Conservation (phyloP, 2,888 invertebrate species). For the Kryphioiulus occultus region DNA sequence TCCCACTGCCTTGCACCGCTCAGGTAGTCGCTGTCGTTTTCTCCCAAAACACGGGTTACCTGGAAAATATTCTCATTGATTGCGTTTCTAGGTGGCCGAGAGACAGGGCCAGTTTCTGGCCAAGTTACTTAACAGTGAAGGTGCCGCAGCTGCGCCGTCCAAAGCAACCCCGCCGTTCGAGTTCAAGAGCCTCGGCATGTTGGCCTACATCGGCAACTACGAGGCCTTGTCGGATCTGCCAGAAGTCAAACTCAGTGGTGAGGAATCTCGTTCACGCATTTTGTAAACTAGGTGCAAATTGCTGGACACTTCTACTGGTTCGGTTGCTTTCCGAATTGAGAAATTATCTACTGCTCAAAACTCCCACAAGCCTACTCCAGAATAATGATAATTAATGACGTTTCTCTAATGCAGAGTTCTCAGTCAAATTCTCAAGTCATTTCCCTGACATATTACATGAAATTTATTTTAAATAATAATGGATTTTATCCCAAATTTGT, state of each 20-base stretch:
- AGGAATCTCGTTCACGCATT: constrained; percentile 58
- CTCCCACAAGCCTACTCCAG: no score
- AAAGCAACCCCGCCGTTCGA: constrained; percentile 57
- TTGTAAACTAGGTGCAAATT: not conserved
- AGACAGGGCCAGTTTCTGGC: constrained; percentile 62
- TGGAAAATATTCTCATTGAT: constrained; percentile 12
- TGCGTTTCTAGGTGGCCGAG: constrained; percentile 62
- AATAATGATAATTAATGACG: no score
- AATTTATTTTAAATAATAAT: no score
- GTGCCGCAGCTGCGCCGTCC: constrained; percentile 36
- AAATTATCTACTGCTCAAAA: no score
- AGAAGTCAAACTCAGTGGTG: constrained; percentile 61
- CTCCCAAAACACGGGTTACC: not conserved
- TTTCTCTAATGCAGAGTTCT: no score
- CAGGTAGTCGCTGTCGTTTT: constrained; percentile 58
- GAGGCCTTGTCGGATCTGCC: constrained; percentile 62
- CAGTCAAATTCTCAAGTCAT: no score
- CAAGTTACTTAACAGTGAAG: constrained; percentile 57
- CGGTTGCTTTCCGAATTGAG: no score
- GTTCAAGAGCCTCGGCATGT: constrained; percentile 61
- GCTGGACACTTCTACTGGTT: no score
- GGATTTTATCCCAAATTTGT: no score
- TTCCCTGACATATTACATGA: no score
- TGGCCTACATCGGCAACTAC: constrained; percentile 63
- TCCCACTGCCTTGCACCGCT: constrained; percentile 62